Evolutionary conservation across 2,113 vertebrate genomes (phyloP).

Genomic region (Lasiurus borealis): DNA sequence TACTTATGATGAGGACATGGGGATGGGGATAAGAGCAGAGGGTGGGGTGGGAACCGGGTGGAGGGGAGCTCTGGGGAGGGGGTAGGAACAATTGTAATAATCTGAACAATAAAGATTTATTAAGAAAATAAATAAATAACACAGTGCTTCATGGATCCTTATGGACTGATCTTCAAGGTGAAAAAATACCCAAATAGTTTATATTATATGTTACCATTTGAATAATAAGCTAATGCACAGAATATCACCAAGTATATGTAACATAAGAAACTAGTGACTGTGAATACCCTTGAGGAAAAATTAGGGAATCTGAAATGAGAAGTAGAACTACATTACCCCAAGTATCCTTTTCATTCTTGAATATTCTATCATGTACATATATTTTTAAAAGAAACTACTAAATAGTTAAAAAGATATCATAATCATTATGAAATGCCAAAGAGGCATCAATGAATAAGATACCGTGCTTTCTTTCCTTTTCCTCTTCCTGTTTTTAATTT

Average conservation of each 20-base stretch:
- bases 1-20: too few species aligned
- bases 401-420: background rate
- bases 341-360: background rate
- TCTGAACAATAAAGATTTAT: too few species aligned
- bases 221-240: background rate
- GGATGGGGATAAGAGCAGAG: too few species aligned
- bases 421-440: background rate
- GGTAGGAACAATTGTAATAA: too few species aligned
- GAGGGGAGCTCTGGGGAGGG: too few species aligned
- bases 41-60: too few species aligned
- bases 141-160: background rate
- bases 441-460: background rate
- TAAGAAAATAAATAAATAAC: too few species aligned
- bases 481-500: background rate
- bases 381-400: background rate
- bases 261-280: background rate
- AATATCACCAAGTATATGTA: background rate
- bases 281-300: background rate
- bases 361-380: background rate
- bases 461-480: background rate
- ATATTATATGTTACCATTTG: background rate
- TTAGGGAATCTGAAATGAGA: background rate
- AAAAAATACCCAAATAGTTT: background rate
- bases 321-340: background rate
- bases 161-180: background rate